Conservation (phyloP, 2,888 invertebrate species). For the Sisyra nigra region DNA sequence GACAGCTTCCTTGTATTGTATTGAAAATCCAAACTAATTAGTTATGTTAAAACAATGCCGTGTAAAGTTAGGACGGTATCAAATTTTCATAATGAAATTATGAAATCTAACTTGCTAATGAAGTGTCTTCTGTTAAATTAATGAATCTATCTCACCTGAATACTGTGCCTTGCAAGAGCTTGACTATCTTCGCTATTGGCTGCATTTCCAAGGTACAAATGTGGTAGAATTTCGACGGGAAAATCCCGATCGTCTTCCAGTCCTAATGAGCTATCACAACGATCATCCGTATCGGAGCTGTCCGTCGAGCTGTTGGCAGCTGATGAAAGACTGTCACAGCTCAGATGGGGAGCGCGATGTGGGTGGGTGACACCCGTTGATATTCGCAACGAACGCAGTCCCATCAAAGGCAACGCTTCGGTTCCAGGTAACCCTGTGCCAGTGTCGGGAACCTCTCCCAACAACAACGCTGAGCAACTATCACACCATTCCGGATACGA, state of each 20-base stretch:
- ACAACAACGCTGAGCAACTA: slow-evolving; percentile 41
- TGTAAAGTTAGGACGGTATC: background rate
- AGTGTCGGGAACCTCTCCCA: slow-evolving; percentile 12
- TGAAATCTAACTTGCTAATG: background rate
- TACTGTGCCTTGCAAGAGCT: slow-evolving; percentile 76
- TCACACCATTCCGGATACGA: slow-evolving; percentile 88
- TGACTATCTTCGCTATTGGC: slow-evolving; percentile 84
- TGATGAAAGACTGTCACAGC: slow-evolving; percentile 24
- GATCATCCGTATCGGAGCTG: slow-evolving; percentile 28
- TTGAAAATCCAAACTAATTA: no score
- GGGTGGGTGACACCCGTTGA: slow-evolving; percentile 21
- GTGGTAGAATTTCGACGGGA: slow-evolving; percentile 88
- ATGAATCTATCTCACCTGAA: slow-evolving; percentile 39
- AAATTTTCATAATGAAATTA: background rate
- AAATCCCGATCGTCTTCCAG: slow-evolving; percentile 58
- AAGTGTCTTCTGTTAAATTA: slow-evolving; percentile 1
- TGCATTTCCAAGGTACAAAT: slow-evolving; percentile 88
- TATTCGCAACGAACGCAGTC: slow-evolving; percentile 23
- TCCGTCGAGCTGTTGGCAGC: slow-evolving; percentile 28
- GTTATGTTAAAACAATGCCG: no score
- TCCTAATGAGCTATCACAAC: slow-evolving; percentile 33
- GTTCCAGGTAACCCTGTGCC: slow-evolving; percentile 18
- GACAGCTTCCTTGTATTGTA: no score
- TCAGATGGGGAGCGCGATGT: slow-evolving; percentile 18
- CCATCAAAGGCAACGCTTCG: slow-evolving; percentile 25